Evolutionary conservation across 2,113 vertebrate genomes (phyloP).

Genomic region (Charadrius vociferus): DNA sequence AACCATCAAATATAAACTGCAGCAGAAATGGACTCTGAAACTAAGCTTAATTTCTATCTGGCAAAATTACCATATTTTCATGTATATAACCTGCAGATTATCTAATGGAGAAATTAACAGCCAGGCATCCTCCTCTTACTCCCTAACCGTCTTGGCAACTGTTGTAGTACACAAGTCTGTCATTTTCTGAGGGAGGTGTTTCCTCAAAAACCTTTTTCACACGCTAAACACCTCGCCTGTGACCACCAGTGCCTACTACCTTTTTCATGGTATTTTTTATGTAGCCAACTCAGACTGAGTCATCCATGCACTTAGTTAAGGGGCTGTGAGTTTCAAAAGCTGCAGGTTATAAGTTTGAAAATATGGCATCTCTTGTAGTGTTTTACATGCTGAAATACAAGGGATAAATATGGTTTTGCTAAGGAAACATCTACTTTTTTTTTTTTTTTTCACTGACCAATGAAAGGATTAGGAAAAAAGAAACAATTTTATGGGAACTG

Average conservation of each 20-base stretch:
- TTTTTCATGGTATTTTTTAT: not conserved
- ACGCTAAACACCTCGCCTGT: not conserved
- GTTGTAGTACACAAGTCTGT: not conserved
- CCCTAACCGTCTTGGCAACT: not conserved
- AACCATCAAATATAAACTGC: not conserved
- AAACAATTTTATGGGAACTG: not conserved
- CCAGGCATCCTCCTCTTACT: not conserved
- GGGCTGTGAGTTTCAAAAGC: not conserved
- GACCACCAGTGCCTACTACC: not conserved
- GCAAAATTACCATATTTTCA: conserved; percentile 33
- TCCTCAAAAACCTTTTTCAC: not conserved
- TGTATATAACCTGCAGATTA: conserved; percentile 34
- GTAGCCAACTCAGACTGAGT: not conserved
- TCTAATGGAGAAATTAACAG: not conserved
- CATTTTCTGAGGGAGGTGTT: not conserved
- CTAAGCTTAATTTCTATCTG: not conserved
- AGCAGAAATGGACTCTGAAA: not conserved
- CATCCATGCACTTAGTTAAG: not conserved
- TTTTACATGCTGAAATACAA: not conserved
- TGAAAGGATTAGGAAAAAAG: not conserved
- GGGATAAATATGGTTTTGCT: not conserved
- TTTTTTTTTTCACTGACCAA: not conserved
- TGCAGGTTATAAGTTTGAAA: conserved; percentile 22
- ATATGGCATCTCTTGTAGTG: not conserved
- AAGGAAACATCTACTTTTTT: not conserved